Base-by-base conservation (phyloP, 2,797 vertebrate species). In the Gephyroberyx darwinii region DNA sequence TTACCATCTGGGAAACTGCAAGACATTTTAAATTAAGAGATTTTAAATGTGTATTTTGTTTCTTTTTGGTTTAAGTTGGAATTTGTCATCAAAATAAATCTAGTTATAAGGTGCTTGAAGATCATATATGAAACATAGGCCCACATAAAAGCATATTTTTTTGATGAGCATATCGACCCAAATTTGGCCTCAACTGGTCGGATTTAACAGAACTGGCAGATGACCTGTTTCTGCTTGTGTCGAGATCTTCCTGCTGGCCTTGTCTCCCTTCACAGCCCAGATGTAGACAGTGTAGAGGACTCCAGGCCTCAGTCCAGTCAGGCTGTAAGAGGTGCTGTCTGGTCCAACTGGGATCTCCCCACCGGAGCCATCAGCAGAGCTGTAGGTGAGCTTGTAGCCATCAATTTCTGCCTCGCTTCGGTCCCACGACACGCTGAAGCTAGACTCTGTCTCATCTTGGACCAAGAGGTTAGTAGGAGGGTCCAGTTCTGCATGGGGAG, bases 261-360 rank as follows among this genome's bases (percentile, higher is more conserved):
- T 92, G 75, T 67, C 59, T 45, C 93, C 93, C 69, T 92, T 95
- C 77, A 93, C 33, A 35, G 94, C 94, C 95, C 95, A 95, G 72
- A 96, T 61, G 8, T 90, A 79, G 71, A 96, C 90, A 1, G 83
- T 77, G 47, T 95, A 95, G 77, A 94, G 69, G 53, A 83, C 70
- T 17, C 93, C 95, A 0, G 95, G 93, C 80, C 65, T 94, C 79
- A 96, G 87, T 62, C 82, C 91, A 9, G 60, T 91, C 84, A 96
- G 82, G 35, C 54, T 75, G 39, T 93, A 83, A 80, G 90, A 88
- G 71, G 51, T 89, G 79, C 85, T 91, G 43, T 93, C 91, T 83
- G 93, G 84, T 41, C 84, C 86, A 41, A 96, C 81, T 0, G 73
- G 78, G 47, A 93, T 81, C 76, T 95, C 93, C 62, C 68, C 73